Base-by-base conservation (phyloP, 1,140 invertebrate species). In the Philaenus spumarius region DNA sequence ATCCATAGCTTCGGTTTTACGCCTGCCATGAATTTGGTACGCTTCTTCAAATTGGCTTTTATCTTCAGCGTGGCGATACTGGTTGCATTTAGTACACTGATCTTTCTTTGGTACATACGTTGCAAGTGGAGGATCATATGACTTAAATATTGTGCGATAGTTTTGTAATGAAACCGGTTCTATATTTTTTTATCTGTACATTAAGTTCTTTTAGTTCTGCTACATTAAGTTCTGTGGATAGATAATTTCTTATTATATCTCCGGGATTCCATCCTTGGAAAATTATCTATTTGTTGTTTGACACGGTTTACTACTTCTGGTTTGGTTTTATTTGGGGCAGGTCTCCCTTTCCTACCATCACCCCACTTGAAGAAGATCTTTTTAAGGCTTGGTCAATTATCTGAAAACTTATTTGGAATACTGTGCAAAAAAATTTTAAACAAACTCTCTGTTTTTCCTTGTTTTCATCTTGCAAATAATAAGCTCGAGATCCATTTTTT, bases 321-420 rank as follows among this genome's bases (percentile, higher is more conserved):
- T 42, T 15, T 39, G 15, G 35, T 55, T 55, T 37, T 42, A 40
- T 55, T 55, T 40, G 52, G 52, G 19, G 52, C 52, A 15, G 30
- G 35, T 23, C 52, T 55, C 14, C 35, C 52, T 42, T 55, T 55
- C n/a, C 35, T 39, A 40, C 52, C 30, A 55, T 55, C 52, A 22
- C 52, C 40, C 52, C 35, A 55, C 52, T 55, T 55, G 52, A 55
- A 39, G 35, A 19, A 22, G 52, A 55, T 55, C 23, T 39, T 24
- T 24, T n/a, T 42, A 55, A 24, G 11, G 52, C 34, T 35, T 39
- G 26, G 40, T 55, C 52, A 55, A 55, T 55, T 17, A 55, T 55
- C 22, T 55, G 52, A 20, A 55, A 55, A 40, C 52, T 55, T 37
- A 55, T 55, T 55, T 55, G 52, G n/a, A 55, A 55, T 39, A 55